A percentile compares a stretch with the other conserved stretches of the same genome.
Conservation (phyloP, 2,113 vertebrate genomes). For the Pelvicachromis taeniatus region DNA sequence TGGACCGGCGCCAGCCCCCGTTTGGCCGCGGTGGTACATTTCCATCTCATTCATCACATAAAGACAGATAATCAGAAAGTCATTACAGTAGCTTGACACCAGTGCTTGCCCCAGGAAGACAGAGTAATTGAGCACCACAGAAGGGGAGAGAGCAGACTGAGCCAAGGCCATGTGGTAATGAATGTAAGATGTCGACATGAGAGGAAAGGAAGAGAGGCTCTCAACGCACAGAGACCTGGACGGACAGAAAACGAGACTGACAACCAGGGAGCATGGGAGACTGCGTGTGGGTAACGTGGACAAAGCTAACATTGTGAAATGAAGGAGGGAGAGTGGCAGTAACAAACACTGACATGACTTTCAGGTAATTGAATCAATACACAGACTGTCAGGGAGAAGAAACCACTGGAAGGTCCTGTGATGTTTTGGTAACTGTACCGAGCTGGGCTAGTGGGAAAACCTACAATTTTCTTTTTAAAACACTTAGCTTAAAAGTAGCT, state of each 20-base stretch:
- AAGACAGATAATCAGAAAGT: slow-evolving; percentile 86
- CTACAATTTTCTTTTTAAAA: background rate
- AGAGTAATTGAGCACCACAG: slow-evolving; percentile 86
- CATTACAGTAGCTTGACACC: slow-evolving; percentile 80
- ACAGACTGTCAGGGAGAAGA: slow-evolving; percentile 20
- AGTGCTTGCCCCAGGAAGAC: slow-evolving; percentile 76
- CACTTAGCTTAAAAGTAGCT: background rate
- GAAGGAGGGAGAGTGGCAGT: background rate
- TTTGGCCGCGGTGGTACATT: slow-evolving; percentile 74
- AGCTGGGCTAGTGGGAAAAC: background rate
- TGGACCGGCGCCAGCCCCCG: slow-evolving; percentile 57
- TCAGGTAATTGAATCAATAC: slow-evolving; percentile 50
- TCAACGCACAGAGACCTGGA: slow-evolving; percentile 12
- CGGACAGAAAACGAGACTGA: slow-evolving; percentile 30
- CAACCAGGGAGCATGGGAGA: background rate
- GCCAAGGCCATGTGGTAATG: slow-evolving; percentile 78
- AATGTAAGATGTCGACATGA: slow-evolving; percentile 69
- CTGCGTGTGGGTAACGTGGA: background rate
- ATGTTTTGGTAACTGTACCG: background rate
- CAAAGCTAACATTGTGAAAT: background rate
- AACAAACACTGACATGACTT: slow-evolving; percentile 33
- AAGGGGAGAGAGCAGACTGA: slow-evolving; percentile 69
- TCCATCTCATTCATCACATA: slow-evolving; percentile 85
- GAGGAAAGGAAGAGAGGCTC: slow-evolving; percentile 27
- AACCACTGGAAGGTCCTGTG: background rate